These are phyloP conservation scores for Cydia amplana DNA, from an alignment of 1,140 invertebrate genomes.

Conservation along the genomic window DNA sequence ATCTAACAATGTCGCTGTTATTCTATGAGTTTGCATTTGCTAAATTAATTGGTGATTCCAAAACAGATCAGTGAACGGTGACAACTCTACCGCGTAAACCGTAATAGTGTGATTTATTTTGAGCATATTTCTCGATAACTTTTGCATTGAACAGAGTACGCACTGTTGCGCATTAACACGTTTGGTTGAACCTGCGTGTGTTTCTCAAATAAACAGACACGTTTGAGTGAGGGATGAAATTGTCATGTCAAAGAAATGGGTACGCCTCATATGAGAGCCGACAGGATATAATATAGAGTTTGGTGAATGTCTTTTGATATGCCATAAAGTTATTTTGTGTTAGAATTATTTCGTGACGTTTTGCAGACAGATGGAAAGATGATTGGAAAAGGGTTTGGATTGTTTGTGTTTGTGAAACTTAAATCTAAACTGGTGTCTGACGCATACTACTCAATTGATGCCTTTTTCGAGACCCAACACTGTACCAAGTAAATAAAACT, in stretches of 20 bases:
- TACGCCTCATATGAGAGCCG: constrained; percentile 10
- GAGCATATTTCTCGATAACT: constrained; percentile 18
- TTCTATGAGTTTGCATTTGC: neutral
- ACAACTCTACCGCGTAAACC: neutral
- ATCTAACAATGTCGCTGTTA: too few species aligned
- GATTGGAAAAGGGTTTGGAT: neutral
- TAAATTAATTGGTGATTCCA: neutral
- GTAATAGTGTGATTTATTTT: constrained; percentile 19
- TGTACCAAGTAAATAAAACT: too few species aligned
- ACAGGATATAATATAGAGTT: constrained; percentile 25
- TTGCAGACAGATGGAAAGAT: neutral
- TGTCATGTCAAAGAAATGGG: constrained; percentile 25
- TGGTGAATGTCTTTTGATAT: constrained; percentile 27
- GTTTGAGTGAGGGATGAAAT: constrained; percentile 32
- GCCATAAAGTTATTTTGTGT: constrained; percentile 11
- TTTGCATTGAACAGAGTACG: constrained; percentile 20
- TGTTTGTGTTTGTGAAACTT: too few species aligned
- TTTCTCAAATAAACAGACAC: constrained; percentile 30
- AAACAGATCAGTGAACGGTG: neutral
- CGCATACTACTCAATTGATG: too few species aligned
- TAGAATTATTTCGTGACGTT: neutral
- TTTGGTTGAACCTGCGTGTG: constrained; percentile 11
- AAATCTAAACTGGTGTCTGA: too few species aligned
- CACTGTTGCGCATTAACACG: constrained; percentile 22
- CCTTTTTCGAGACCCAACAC: too few species aligned